Evolutionary conservation across 2,113 vertebrate species (phyloP), one percentile per base, ranked within the genome.

Genomic region (Phalacrocorax aristotelis): DNA sequence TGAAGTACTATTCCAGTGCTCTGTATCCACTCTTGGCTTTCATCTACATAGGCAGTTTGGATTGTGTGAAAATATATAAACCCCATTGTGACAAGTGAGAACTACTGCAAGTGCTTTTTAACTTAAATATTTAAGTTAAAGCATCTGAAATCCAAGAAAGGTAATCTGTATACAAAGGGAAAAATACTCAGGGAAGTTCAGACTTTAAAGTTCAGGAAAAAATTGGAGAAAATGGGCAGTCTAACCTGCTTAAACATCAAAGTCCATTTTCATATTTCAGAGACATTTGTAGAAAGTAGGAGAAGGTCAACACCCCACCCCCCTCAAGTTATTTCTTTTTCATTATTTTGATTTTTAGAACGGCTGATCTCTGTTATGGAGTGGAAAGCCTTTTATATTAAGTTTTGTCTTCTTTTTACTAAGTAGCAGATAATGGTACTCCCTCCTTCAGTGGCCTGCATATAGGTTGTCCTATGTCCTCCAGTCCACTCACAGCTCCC

Each of bases 81-180:
- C 27, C n/a, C 64, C 58, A 95, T 71, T 96, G 83, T 90, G 78
- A 94, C 83, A 96, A 92, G 83, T 93, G 77, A 83, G 30, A 96
- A 75, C 48, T 92, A 85, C 51, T 89, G 27, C 40, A 95, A 97
- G 68, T 89, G 68, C 9, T 78, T 97, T 96, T 92, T 34, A 75
- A 40, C 74, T 97, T 93, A 97, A 96, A 96, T 92, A 94, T 96
- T 97, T 96, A 93, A 89, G 90, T 84, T 95, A 94, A 92, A 95
- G 23, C 7, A 90, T 89, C 40, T 21, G 48, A 92, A 93, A 84
- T 85, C 22, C 90, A 74, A 58, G 82, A 93, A 91, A 89, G 18
- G 13, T 21, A 87, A 71, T 55, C 34, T 94, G 32, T 87, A 92
- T 78, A 74, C 36, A 97, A 86, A 54, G 11, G 12, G 19, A 9